Evolutionary conservation across 2,113 vertebrate species (phyloP), one percentile per base, ranked within the genome.

Genomic region (Menura novaehollandiae): DNA sequence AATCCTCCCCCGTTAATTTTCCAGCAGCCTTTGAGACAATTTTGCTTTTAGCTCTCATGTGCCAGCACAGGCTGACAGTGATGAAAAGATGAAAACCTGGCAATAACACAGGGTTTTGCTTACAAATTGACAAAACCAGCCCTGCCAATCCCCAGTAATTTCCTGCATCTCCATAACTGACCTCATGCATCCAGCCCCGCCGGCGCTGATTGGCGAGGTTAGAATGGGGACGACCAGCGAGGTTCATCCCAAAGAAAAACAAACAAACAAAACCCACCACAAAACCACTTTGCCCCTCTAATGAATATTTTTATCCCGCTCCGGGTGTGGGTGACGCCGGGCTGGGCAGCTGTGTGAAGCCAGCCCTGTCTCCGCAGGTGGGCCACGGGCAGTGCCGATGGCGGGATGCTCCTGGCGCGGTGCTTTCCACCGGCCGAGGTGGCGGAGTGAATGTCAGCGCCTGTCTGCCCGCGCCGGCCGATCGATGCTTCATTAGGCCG

Each of bases 401-500:
- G 35, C 80, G 9, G 95, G 96, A 53, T 69, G 88, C 30, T 86
- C 97, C 94, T 18, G 11, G 73, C 8, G 43, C 92, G 2, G 64
- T 28, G 97, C 44, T 80, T 82, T 26, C 22, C 91, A 59, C 73
- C 79, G 78, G 94, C 91, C 66, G 93, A 91, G 97, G 91, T 51
- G 71, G 89, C 94, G 33, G 84, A 91, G 89, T 47, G 97, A 87
- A 83, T 93, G 97, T 95, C 98, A 97, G 97, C 91, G 91, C 94
- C 91, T 72, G 93, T 62, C 97, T 93, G 80, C 97, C 97, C 96
- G 89, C 56, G 96, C 97, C 37, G 92, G 91, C 58, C 93, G 96
- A 97, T 98, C 98, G 92, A 97, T 98, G 98, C 98, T 98, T 98
- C 98, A 97, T 98, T 97, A 98, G 97, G 95, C 96, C 82, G 33